Conservation (phyloP, 2,888 invertebrate genomes). For the Flabesymbios commensalis region DNA sequence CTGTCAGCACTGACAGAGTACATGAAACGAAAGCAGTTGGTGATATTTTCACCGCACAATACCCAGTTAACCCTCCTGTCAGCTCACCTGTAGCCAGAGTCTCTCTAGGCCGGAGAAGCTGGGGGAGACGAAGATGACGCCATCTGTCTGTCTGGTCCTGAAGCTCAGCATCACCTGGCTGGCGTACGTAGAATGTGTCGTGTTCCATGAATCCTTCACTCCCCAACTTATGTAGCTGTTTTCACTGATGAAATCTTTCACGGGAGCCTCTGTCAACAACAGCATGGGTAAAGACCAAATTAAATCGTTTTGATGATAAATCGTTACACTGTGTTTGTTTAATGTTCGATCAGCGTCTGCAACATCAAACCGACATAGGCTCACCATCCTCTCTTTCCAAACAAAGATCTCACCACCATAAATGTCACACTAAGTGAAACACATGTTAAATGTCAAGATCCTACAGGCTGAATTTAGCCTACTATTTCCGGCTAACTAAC, state of each 20-base stretch:
- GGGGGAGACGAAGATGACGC: constrained; percentile 81
- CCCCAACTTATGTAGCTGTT: constrained; percentile 96
- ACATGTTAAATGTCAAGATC: too few relatives aligned
- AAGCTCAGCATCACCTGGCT: constrained; percentile 86
- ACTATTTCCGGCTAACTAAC: too few relatives aligned
- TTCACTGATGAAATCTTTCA: constrained; percentile 80
- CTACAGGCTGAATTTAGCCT: too few relatives aligned
- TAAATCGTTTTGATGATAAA: neutral
- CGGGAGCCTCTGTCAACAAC: constrained; percentile 45
- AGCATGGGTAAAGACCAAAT: neutral
- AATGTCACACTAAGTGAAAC: too few relatives aligned
- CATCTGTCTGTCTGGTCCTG: constrained; percentile 89
- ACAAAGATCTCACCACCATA: too few relatives aligned
- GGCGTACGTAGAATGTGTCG: constrained; percentile 28
- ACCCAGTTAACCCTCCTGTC: too few relatives aligned
- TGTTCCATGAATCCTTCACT: constrained; percentile 64
- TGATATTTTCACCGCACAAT: too few relatives aligned
- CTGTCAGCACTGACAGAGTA: too few relatives aligned
- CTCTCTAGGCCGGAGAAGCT: constrained; percentile 66
- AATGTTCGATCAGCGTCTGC: neutral
- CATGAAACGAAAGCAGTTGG: too few relatives aligned
- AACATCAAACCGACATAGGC: neutral
- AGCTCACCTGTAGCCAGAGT: constrained; percentile 76
- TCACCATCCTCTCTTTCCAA: too few relatives aligned
- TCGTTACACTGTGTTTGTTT: neutral